Evolutionary conservation across 2,888 invertebrate genomes (phyloP).

Genomic region (Carpatolechia fugitivella): DNA sequence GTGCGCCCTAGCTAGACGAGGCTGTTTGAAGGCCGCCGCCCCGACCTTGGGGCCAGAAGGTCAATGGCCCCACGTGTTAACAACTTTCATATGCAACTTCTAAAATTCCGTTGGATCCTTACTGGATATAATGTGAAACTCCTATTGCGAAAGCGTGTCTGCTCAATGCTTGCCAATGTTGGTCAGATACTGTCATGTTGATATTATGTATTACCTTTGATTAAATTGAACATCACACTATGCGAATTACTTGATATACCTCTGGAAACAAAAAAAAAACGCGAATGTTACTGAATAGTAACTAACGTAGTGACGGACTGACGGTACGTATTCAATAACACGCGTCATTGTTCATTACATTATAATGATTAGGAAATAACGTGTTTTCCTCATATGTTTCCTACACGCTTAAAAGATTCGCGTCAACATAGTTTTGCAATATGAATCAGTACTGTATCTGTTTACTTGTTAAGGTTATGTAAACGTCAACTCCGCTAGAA

Average conservation of each 20-base stretch:
- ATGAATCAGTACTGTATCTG: background rate
- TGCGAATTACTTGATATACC: too few relatives aligned
- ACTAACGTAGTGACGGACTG: too few relatives aligned
- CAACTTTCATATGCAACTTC: conserved; percentile 52
- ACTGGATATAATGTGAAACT: background rate
- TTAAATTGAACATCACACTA: too few relatives aligned
- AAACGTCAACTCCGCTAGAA: background rate
- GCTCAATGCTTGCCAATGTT: background rate
- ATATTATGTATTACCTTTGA: too few relatives aligned
- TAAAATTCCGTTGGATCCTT: conserved; percentile 23
- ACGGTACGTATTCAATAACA: too few relatives aligned
- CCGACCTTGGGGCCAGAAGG: conserved; percentile 76
- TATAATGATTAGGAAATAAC: background rate
- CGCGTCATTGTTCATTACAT: background rate
- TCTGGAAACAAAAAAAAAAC: too few relatives aligned
- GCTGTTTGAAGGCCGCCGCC: conserved; percentile 76
- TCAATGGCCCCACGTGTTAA: conserved; percentile 70
- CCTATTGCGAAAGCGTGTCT: background rate
- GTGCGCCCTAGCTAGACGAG: conserved; percentile 61
- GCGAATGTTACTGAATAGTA: too few relatives aligned
- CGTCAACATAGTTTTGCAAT: background rate
- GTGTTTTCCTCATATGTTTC: background rate
- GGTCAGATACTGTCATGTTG: too few relatives aligned
- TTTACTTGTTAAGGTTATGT: background rate
- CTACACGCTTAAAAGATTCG: background rate